Evolutionary conservation across 2,888 invertebrate genomes (phyloP).

Genomic region (Cerastis rubricosa): DNA sequence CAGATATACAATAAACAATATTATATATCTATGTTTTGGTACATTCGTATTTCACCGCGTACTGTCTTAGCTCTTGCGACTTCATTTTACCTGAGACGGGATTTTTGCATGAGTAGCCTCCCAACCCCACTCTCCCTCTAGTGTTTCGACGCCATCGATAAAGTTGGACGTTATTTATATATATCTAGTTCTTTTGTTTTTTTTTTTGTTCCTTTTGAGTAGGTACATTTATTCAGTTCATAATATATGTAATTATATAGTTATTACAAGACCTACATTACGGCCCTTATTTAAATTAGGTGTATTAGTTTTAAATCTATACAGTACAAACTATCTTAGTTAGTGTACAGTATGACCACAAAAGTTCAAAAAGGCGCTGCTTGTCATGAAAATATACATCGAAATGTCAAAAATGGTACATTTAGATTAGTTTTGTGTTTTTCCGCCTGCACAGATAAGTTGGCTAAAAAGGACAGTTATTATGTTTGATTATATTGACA

Average conservation of each 20-base stretch:
- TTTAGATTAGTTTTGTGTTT: neutral
- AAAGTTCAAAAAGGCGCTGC: neutral
- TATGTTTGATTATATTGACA: neutral
- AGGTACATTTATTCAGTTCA: no score
- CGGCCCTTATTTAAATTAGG: neutral
- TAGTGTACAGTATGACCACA: neutral
- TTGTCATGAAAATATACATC: neutral
- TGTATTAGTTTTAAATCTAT: neutral
- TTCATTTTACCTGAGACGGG: conserved; percentile 81
- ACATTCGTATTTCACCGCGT: conserved; percentile 70
- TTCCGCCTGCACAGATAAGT: neutral
- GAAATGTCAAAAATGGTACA: neutral
- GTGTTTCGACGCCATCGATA: conserved; percentile 67
- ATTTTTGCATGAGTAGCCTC: conserved; percentile 80
- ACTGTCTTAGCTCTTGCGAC: conserved; percentile 76
- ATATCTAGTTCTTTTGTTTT: neutral
- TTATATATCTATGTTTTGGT: conserved; percentile 69
- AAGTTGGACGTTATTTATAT: conserved; percentile 21
- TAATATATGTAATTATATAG: no score
- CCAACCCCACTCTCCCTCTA: conserved; percentile 70
- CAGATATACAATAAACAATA: conserved; percentile 47
- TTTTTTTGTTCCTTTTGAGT: neutral
- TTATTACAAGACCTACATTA: neutral
- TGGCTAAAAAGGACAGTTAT: neutral
- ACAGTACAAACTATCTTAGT: no score